Conservation (phyloP, 23 tunicate genomes). For the Oikopleura dioica region DNA sequence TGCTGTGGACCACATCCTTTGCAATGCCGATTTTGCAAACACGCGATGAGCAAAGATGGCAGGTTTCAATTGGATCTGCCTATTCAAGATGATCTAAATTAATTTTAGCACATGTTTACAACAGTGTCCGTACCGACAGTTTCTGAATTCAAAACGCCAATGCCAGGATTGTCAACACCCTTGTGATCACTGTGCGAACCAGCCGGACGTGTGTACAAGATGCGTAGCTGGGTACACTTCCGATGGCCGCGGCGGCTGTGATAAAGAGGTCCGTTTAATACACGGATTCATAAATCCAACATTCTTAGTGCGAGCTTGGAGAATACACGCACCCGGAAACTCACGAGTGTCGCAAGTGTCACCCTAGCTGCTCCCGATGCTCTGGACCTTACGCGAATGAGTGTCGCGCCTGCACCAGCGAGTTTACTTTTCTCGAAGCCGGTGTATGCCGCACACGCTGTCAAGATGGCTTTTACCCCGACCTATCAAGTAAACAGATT, state of each 20-base stretch:
- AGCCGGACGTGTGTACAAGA: background rate
- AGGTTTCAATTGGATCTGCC: too few species aligned
- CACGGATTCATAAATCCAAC: too few species aligned
- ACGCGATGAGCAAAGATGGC: constrained; percentile 13
- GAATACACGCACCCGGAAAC: background rate
- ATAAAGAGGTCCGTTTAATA: background rate
- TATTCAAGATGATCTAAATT: too few species aligned
- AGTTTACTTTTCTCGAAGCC: background rate
- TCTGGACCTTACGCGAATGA: background rate
- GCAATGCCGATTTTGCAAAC: constrained; percentile 51
- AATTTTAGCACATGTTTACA: background rate
- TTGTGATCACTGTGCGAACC: background rate
- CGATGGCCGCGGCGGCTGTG: constrained; percentile 1
- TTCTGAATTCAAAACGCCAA: background rate
- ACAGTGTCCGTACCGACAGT: background rate
- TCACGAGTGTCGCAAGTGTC: background rate
- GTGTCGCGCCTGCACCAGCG: background rate
- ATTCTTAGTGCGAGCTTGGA: background rate
- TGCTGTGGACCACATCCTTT: constrained; percentile 51
- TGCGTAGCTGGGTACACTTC: background rate
- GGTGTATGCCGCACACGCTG: background rate
- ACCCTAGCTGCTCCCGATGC: background rate
- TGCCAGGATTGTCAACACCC: background rate
- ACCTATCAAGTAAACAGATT: background rate
- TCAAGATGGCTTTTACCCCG: constrained; percentile 11